Evolutionary conservation across 1,140 invertebrate species (phyloP), one percentile per base, ranked within the genome.

Genomic region (Aphidius ervi): DNA sequence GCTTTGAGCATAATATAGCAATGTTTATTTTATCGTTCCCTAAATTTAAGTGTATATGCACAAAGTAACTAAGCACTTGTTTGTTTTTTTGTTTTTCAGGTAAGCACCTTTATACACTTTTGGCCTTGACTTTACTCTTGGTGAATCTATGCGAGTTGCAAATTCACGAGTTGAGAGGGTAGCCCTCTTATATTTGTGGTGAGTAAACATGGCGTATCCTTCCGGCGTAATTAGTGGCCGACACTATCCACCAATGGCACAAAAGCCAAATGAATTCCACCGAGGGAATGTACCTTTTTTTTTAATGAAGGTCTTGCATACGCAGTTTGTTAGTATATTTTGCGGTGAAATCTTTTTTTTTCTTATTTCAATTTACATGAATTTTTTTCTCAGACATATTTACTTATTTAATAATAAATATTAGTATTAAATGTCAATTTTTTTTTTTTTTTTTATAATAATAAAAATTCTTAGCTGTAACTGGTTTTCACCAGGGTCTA

Each of bases 201-300:
- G 71, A 75, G 74, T 75, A 77, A 78, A 77, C 73, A 74, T 66
- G 62, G 68, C 64, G 67, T 70, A 75, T 70, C 68, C 67, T 67
- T 67, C 68, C 68, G 59, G 69, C 69, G 70, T 76, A 78, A 76
- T 76, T 76, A 78, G 70, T 71, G 71, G 72, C 70, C 71, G 67
- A 75, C 74, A 74, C 66, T 59, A 75, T 73, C 73, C 66, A 62
- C 63, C 65, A 65, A 69, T 63, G 65, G 65, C 43, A 10, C 23
- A 16, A n/a, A 61, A 54, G 53, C 53, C 59, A 55, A 61, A 56
- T 54, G 54, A 61, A 61, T 61, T 61, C 54, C 59, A 40, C 54
- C 31, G 43, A 47, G 40, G 47, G 59, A 56, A 46, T 56, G 53
- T 61, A 61, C 48, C 42, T 47, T 48, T 48, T 58, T 48, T 61